These are phyloP conservation scores for Endotricha flammealis DNA, from an alignment of 2,888 invertebrate species.

Conservation along the genomic window DNA sequence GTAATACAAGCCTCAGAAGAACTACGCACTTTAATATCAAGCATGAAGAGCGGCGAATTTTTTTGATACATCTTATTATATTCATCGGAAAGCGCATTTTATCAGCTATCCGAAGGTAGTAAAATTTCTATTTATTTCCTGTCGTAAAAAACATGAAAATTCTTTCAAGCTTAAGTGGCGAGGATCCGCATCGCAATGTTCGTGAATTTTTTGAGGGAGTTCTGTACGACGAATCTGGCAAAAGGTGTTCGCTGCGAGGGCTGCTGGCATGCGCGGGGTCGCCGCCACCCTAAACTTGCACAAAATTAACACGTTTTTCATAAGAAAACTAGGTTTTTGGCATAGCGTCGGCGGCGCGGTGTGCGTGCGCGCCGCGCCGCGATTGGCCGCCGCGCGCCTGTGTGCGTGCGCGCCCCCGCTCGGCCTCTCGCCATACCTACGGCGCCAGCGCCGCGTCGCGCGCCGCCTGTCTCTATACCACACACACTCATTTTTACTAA, in stretches of 20 bases:
- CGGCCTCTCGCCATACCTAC: slow-evolving; percentile 56
- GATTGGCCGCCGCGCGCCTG: slow-evolving; percentile 52
- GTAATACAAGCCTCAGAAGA: slow-evolving; percentile 21
- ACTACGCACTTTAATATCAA: slow-evolving; percentile 20
- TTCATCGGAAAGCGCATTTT: slow-evolving; percentile 32
- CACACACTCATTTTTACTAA: slow-evolving; percentile 24
- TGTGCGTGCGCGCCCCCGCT: slow-evolving; percentile 57
- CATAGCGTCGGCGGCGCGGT: slow-evolving; percentile 33
- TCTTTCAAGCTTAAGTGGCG: slow-evolving; percentile 30
- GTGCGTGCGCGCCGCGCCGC: slow-evolving; percentile 52
- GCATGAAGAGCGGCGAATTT: slow-evolving; percentile 9
- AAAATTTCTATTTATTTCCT: slow-evolving; percentile 23
- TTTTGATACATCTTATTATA: slow-evolving; percentile 24
- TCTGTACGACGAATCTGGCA: slow-evolving; percentile 15
- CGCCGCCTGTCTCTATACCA: slow-evolving; percentile 13
- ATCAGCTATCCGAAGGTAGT: slow-evolving; percentile 20
- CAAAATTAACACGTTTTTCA: slow-evolving; percentile 54
- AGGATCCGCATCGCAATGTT: slow-evolving; percentile 36
- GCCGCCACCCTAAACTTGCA: slow-evolving; percentile 52
- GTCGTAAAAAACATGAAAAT: slow-evolving; percentile 31
- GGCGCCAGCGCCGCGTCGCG: slow-evolving; percentile 36
- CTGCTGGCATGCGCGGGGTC: slow-evolving; percentile 51
- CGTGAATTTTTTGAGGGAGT: slow-evolving; percentile 50
- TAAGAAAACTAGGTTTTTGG: slow-evolving; percentile 53
- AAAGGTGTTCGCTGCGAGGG: slow-evolving; percentile 20